Evolutionary conservation across 92 coral and sea anemone genomes (phyloP).

Genomic region (Anthopleura xanthogrammica): DNA sequence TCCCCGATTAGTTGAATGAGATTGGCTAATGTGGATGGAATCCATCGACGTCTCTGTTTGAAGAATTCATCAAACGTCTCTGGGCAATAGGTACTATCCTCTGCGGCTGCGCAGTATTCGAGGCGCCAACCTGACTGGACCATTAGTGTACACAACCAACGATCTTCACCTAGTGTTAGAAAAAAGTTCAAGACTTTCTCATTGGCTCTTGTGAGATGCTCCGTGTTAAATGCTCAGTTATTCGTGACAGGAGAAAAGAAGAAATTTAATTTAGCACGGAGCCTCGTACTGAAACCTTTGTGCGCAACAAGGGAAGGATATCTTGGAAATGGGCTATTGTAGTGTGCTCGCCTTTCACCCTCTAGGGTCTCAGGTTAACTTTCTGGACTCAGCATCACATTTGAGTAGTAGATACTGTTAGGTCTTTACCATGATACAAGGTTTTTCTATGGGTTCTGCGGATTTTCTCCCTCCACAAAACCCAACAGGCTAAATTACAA

Average conservation of each 20-base stretch:
- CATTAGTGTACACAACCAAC: slow-evolving; percentile 98
- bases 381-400: neutral
- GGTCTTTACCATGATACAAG: no score
- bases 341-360: neutral
- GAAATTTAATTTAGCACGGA: no score
- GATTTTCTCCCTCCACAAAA: no score
- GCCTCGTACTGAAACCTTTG: no score
- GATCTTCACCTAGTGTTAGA: slow-evolving; percentile 82
- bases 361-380: no score
- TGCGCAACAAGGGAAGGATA: no score
- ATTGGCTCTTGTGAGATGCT: no score
- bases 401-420: neutral
- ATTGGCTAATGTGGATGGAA: slow-evolving; percentile 96
- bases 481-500: no score
- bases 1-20: slow-evolving; percentile 78
- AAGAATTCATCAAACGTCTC: slow-evolving; percentile 95
- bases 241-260: no score
- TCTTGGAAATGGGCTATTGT: no score
- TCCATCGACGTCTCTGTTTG: slow-evolving; percentile 97
- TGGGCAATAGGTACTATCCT: slow-evolving; percentile 93
- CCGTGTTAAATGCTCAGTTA: no score
- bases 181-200: neutral
- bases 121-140: slow-evolving; percentile 97
- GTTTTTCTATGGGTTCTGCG: no score
- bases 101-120: slow-evolving; percentile 97